Evolutionary conservation across 2,888 invertebrate species (phyloP).

Genomic region (Drosophila nr. medialis): DNA sequence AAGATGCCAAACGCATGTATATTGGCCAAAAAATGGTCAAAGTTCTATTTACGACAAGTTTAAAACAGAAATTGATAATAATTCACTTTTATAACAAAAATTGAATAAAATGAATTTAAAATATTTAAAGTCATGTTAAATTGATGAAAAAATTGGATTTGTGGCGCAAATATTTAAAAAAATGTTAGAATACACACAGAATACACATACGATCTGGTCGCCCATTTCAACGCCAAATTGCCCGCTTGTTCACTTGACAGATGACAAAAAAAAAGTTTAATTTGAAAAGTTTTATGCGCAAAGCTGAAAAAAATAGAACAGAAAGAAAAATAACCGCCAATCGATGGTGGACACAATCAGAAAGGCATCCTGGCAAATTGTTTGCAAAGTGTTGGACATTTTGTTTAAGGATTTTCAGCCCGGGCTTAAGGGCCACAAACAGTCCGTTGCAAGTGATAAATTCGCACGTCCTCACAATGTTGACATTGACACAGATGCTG

Average conservation of each 20-base stretch:
- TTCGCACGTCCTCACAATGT: slow-evolving; percentile 62
- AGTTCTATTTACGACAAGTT: neutral
- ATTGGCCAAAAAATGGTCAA: neutral
- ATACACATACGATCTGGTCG: slow-evolving; percentile 14
- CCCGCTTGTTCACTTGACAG: slow-evolving; percentile 53
- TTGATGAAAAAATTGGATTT: neutral
- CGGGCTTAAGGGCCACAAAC: slow-evolving; percentile 46
- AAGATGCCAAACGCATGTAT: neutral
- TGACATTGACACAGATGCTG: slow-evolving; percentile 80
- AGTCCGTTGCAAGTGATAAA: slow-evolving; percentile 44
- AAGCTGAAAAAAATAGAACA: slow-evolving; percentile 17
- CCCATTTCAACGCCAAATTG: slow-evolving; percentile 31
- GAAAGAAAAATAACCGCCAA: slow-evolving; percentile 27
- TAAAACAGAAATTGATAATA: neutral
- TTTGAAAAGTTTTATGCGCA: slow-evolving; percentile 73
- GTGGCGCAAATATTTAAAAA: neutral
- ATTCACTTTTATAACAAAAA: neutral
- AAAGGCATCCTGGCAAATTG: slow-evolving; percentile 68
- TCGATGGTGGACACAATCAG: slow-evolving; percentile 56
- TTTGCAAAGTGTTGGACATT: slow-evolving; percentile 71
- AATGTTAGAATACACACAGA: neutral
- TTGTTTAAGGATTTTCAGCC: slow-evolving; percentile 66
- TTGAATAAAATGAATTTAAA: neutral
- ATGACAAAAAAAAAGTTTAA: slow-evolving; percentile 70
- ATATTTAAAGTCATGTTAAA: neutral